Evolutionary conservation across 2,888 invertebrate species (phyloP).

Genomic region (Lithosia quadra): DNA sequence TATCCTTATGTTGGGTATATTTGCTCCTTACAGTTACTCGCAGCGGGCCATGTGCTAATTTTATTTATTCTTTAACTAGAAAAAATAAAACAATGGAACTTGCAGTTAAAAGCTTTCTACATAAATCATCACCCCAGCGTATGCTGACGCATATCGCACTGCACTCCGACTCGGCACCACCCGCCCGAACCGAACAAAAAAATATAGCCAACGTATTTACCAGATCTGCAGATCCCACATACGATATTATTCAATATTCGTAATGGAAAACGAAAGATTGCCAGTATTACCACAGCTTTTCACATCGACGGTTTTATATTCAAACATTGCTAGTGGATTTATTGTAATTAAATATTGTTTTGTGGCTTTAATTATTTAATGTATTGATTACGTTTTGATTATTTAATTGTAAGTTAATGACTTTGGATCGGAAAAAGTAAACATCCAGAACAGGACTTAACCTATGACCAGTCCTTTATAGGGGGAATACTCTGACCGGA

Average conservation of each 20-base stretch:
- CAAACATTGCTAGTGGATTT: conserved; percentile 45
- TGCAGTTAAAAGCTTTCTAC: conserved; percentile 36
- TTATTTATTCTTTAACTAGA: too few species aligned
- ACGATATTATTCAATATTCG: conserved; percentile 42
- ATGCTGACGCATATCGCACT: conserved; percentile 23
- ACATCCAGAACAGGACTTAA: too few species aligned
- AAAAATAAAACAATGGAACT: conserved; percentile 4
- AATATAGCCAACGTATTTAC: conserved; percentile 20
- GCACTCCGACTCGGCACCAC: conserved; percentile 20
- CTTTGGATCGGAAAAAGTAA: too few species aligned
- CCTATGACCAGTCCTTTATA: too few species aligned
- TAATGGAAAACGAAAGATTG: conserved; percentile 40
- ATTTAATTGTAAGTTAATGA: not conserved
- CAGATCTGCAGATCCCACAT: conserved; percentile 28
- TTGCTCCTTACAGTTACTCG: too few species aligned
- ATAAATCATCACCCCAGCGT: conserved; percentile 37
- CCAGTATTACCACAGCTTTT: conserved; percentile 30
- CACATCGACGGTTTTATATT: conserved; percentile 40
- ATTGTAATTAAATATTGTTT: conserved; percentile 42
- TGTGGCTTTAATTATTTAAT: not conserved
- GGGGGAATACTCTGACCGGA: too few species aligned
- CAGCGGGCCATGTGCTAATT: too few species aligned
- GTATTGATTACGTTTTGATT: not conserved
- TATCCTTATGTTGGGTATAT: too few species aligned
- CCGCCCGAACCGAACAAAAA: conserved; percentile 27